Base-by-base conservation (phyloP, 1,140 invertebrate genomes). In the Panagrolaimus sp. region DNA sequence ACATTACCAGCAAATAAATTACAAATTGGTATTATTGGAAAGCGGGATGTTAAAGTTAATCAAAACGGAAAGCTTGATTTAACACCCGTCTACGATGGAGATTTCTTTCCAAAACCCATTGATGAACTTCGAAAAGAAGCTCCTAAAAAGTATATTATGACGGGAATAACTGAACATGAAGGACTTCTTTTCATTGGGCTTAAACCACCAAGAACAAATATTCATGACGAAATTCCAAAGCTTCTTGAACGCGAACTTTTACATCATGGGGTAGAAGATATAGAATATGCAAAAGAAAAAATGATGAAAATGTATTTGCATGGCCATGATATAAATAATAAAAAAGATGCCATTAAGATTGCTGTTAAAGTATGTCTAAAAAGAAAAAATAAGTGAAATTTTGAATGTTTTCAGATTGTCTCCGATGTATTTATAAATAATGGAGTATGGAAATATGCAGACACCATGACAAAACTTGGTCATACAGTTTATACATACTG, bases 401-500 rank as follows among this genome's bases (percentile, higher is more conserved):
- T 9, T 3, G 14, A 53, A 44, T n/a, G n/a, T n/a, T 68, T 67
- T 4, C 38, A 65, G 70, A 42, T 67, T 14, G 43, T 67, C n/a
- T 57, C 61, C 13, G 66, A 71, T 27, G 14, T 23, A 14, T 14
- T 11, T 23, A 65, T 64, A n/a, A 42, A 43, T 11, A 63, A 64
- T 46, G 57, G 57, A 43, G 27, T 20, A 9, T 42, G 31, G 11
- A 31, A 51, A 20, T 72, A 64, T 44, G 47, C 70, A n/a, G 38
- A 64, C 23, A 72, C 73, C 42, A 70, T 70, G 69, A 38, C 69
- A 11, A 42, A 38, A 13, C 38, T 47, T 20, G 70, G 70, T 38
- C 62, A 72, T 46, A 66, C 23, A n/a, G 66, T 74, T 47, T 74
- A 67, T 63, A 51, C 61, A n/a, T 74, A 69, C 64, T 74, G 57